Conservation (phyloP, 2,797 vertebrate species). For the Gadopsis bispinosus region DNA sequence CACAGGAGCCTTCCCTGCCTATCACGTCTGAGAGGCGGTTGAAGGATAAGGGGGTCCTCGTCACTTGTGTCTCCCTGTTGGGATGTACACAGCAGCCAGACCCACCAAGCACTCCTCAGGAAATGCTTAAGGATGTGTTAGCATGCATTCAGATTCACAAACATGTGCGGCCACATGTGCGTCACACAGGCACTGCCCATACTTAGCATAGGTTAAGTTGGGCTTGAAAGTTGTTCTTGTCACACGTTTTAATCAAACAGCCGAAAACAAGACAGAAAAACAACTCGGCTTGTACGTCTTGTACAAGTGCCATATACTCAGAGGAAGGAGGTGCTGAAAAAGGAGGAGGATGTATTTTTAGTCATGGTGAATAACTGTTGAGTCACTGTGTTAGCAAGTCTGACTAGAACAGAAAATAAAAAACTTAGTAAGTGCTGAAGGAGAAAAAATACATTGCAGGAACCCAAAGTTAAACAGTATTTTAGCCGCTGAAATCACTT, state of each 20-base stretch:
- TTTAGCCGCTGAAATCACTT: slow-evolving; percentile 69
- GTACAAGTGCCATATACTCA: slow-evolving; percentile 26
- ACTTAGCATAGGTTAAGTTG: neutral
- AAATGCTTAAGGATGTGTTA: slow-evolving; percentile 40
- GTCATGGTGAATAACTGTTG: slow-evolving; percentile 65
- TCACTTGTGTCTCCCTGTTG: slow-evolving; percentile 22
- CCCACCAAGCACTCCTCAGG: slow-evolving; percentile 35
- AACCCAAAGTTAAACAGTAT: slow-evolving; percentile 37
- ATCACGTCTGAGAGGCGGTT: slow-evolving; percentile 15
- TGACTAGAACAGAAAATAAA: slow-evolving; percentile 60
- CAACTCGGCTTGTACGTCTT: neutral
- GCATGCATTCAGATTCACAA: slow-evolving; percentile 23
- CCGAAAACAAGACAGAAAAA: slow-evolving; percentile 16
- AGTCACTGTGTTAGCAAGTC: slow-evolving; percentile 70
- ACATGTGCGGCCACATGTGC: neutral
- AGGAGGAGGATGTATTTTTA: slow-evolving; percentile 62
- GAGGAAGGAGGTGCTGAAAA: slow-evolving; percentile 14
- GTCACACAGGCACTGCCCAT: neutral
- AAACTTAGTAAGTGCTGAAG: slow-evolving; percentile 45
- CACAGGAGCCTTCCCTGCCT: slow-evolving; percentile 39
- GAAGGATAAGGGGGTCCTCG: slow-evolving; percentile 15
- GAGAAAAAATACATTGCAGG: slow-evolving; percentile 35
- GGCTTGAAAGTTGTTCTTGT: neutral
- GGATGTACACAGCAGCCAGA: slow-evolving; percentile 12
- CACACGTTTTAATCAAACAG: slow-evolving; percentile 6